phyloP scores from a whole-genome alignment of 2,113 vertebrate genomes.

The Cromileptes altivelis region DNA sequence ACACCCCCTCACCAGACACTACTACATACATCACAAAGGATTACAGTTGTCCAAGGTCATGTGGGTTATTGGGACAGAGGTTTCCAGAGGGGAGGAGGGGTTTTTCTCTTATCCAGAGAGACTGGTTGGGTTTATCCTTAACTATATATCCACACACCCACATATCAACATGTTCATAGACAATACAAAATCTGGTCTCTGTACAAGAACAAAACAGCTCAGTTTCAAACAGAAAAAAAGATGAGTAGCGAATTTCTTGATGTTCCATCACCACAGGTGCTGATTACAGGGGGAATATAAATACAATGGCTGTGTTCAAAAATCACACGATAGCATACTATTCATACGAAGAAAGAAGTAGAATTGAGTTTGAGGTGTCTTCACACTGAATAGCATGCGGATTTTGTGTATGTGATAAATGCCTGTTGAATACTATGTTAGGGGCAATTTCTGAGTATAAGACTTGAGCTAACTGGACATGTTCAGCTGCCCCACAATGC shows the following conservation, averaged over 20 bases:
- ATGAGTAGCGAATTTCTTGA: neutral
- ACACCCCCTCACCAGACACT: constrained; percentile 42
- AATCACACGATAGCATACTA: too few relatives aligned
- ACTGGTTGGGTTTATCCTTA: constrained; percentile 39
- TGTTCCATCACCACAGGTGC: neutral
- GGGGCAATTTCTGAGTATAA: too few relatives aligned
- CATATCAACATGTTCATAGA: constrained; percentile 6
- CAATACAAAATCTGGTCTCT: constrained; percentile 20
- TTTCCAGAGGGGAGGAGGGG: constrained; percentile 48
- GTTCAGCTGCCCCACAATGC: neutral
- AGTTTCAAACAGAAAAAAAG: neutral
- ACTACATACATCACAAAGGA: constrained; percentile 58
- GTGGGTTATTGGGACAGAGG: constrained; percentile 55
- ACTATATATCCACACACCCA: constrained; percentile 10
- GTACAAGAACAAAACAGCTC: constrained; percentile 4
- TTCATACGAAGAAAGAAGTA: too few relatives aligned
- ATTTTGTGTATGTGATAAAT: neutral
- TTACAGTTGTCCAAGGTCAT: constrained; percentile 55
- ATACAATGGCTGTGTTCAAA: too few relatives aligned
- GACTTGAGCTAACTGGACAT: neutral
- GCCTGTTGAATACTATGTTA: neutral
- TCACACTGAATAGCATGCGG: neutral
- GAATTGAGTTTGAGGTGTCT: neutral
- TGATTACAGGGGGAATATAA: neutral
- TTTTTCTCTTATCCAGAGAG: constrained; percentile 48